These are phyloP conservation scores for Cherax quadricarinatus DNA, from an alignment of 1,140 invertebrate species.

Conservation along the genomic window DNA sequence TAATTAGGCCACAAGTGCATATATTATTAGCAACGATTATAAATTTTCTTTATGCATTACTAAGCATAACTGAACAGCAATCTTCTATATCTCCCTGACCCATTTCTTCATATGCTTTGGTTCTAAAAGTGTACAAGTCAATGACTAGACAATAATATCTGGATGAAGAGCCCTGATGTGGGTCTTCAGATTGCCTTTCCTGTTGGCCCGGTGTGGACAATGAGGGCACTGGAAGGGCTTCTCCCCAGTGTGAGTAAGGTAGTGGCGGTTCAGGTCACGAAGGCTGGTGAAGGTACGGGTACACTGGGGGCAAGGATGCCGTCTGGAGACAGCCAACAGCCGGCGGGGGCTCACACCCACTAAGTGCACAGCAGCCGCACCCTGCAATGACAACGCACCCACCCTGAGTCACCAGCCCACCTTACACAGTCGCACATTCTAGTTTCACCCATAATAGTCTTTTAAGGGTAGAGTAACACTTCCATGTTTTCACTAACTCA, in stretches of 20 bases:
- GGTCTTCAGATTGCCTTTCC: constrained; percentile 71
- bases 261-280: constrained; percentile 74
- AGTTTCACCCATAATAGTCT: background rate
- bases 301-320: constrained; percentile 66
- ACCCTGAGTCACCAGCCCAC: constrained; percentile 56
- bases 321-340: constrained; percentile 55
- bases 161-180: constrained; percentile 70
- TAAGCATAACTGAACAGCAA: background rate
- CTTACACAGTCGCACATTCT: constrained; percentile 12
- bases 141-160: constrained; percentile 58
- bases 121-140: background rate
- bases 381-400: constrained; percentile 69
- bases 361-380: constrained; percentile 55
- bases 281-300: constrained; percentile 61
- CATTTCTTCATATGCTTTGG: background rate
- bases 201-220: constrained; percentile 76
- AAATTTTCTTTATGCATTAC: background rate
- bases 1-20: background rate
- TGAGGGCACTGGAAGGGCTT: constrained; percentile 79
- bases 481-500: background rate
- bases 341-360: constrained; percentile 46
- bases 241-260: constrained; percentile 77
- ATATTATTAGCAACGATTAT: background rate
- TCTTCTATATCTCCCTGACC: background rate
- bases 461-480: background rate